These are phyloP conservation scores for Drosophila fungiperda DNA, from an alignment of 2,888 invertebrate genomes.

Conservation along the genomic window DNA sequence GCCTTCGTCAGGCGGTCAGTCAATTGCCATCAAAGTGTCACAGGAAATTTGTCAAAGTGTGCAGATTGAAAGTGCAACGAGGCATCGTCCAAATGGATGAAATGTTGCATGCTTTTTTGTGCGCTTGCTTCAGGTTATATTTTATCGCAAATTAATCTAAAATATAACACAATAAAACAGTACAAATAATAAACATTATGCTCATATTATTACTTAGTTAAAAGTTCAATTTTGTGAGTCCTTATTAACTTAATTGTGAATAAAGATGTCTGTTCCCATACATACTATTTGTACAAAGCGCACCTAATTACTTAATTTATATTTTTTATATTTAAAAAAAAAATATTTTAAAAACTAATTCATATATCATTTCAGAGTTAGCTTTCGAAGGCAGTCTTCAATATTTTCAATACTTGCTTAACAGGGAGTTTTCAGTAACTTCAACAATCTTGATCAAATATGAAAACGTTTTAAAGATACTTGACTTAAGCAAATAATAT, in stretches of 20 bases:
- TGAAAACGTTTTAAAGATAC: neutral
- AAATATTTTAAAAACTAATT: neutral
- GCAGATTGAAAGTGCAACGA: constrained; percentile 42
- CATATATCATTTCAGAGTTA: neutral
- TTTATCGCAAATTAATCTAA: neutral
- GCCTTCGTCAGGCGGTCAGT: constrained; percentile 57
- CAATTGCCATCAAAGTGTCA: constrained; percentile 59
- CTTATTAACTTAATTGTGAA: neutral
- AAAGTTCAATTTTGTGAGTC: neutral
- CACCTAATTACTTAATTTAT: neutral
- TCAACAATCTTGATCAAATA: neutral
- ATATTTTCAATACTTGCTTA: neutral
- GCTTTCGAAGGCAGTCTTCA: neutral
- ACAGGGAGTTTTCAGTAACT: neutral
- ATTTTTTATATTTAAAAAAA: too few relatives aligned
- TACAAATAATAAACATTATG: neutral
- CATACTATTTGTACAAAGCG: neutral
- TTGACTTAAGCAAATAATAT: neutral
- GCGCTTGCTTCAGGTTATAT: constrained; percentile 6
- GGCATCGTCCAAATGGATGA: neutral
- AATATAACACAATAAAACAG: neutral
- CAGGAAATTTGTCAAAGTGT: constrained; percentile 66
- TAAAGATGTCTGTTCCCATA: neutral
- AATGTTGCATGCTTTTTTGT: neutral
- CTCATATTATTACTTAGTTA: neutral